These are phyloP conservation scores for Salminus brasiliensis DNA, from an alignment of 2,113 vertebrate species.

Conservation along the genomic window DNA sequence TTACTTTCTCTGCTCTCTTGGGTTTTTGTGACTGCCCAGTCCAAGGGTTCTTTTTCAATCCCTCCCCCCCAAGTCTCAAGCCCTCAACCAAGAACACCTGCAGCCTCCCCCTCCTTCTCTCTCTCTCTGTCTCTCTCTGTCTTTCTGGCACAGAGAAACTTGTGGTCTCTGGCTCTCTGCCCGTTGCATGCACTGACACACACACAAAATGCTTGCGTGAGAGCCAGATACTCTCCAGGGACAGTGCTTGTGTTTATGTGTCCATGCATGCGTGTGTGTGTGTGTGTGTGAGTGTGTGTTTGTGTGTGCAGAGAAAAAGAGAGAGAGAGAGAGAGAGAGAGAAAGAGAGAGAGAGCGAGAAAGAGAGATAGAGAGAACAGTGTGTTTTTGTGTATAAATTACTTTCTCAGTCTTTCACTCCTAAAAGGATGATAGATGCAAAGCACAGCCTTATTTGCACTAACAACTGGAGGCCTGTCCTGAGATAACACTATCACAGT, in stretches of 20 bases:
- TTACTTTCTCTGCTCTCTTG: constrained; percentile 64
- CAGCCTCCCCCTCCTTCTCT: constrained; percentile 58
- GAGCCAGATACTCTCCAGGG: constrained; percentile 63
- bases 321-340: constrained; percentile 1
- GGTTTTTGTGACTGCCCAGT: constrained; percentile 59
- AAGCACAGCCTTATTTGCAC: neutral
- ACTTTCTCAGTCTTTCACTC: constrained; percentile 22
- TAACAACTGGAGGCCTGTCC: neutral
- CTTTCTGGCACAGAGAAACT: constrained; percentile 23
- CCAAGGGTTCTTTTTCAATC: constrained; percentile 48
- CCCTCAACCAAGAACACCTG: constrained; percentile 58
- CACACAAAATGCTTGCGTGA: constrained; percentile 40
- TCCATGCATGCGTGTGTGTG: constrained; percentile 16
- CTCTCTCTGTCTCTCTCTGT: neutral
- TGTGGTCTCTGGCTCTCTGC: constrained; percentile 44
- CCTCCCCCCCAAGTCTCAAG: constrained; percentile 16
- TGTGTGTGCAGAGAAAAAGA: constrained; percentile 8
- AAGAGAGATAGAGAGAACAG: neutral
- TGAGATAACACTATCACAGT: neutral
- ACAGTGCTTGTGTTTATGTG: constrained; percentile 31
- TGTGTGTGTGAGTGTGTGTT: constrained; percentile 20
- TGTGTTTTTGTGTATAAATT: constrained; percentile 32
- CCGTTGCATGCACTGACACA: constrained; percentile 43
- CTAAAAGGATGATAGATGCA: neutral
- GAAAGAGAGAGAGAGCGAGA: neutral